A percentile compares a stretch with the other conserved stretches of the same genome.
These are phyloP conservation scores for Clostera curtula DNA, from an alignment of 2,888 invertebrate species.

Conservation along the genomic window DNA sequence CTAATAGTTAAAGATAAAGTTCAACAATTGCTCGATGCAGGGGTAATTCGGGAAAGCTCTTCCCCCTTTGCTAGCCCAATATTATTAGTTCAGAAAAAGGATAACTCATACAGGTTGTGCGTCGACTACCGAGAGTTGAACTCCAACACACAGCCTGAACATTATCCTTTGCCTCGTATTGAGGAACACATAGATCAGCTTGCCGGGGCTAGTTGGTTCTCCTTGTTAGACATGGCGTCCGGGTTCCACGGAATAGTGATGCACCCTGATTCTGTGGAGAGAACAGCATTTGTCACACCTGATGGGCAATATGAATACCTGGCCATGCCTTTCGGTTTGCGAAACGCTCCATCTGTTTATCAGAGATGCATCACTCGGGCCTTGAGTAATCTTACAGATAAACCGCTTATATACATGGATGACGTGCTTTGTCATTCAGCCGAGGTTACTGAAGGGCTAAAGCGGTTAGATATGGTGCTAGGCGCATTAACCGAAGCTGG, in stretches of 20 bases:
- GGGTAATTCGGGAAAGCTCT: constrained; percentile 17
- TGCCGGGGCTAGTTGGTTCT: constrained; percentile 13
- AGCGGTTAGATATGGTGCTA: constrained; percentile 5
- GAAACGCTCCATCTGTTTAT: constrained; percentile 33
- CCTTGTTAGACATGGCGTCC: constrained; percentile 29
- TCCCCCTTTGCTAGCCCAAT: constrained; percentile 5
- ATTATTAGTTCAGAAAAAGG: constrained; percentile 6
- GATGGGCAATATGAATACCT: constrained; percentile 14
- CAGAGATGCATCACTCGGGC: constrained; percentile 27
- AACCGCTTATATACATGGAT: too few species aligned
- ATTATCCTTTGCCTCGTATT: constrained; percentile 13
- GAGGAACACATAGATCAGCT: constrained; percentile 19
- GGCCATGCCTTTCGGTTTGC: constrained; percentile 33
- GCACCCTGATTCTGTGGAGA: constrained; percentile 8
- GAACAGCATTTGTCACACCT: constrained; percentile 12
- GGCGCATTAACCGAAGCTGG: constrained; percentile 7
- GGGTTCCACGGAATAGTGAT: constrained; percentile 26
- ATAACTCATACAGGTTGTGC: constrained; percentile 19
- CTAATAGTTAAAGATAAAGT: constrained; percentile 16
- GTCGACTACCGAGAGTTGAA: constrained; percentile 21
- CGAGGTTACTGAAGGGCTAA: constrained; percentile 1
- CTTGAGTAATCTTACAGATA: too few species aligned
- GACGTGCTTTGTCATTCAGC: too few species aligned
- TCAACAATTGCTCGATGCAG: constrained; percentile 11
- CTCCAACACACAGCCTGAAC: constrained; percentile 15